Base-by-base conservation (phyloP, 2,888 invertebrate genomes). In the Hartigia nigra region DNA sequence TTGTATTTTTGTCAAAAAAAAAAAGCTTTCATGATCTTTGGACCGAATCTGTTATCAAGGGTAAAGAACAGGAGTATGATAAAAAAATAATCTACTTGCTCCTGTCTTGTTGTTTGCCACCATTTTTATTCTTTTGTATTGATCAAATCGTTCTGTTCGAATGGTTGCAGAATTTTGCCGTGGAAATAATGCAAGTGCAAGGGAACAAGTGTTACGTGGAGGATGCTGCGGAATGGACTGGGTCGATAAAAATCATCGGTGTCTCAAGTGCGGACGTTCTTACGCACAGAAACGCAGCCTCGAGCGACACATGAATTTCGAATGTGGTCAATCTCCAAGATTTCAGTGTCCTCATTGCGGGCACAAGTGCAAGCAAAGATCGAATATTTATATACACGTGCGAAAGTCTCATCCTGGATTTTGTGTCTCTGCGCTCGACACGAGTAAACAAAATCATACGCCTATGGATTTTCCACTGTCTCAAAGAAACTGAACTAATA, bases 251-350 rank as follows among this genome's bases (percentile, higher is more conserved):
- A 77, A 80, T 35, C 80, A 80, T 78, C 70, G 69, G 31, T 87
- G 87, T 80, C 80, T 79, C 9, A 80, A 75, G 70, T 88, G 87
- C 76, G 79, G 79, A 31, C 81, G 81, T 75, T 76, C 74, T 55
- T 87, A 87, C 74, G 80, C 80, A 34, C 79, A 78, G 72, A 82
- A 80, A 55, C 80, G 78, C 39, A 79, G 84, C 76, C 79, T 86
- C 70, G 74, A 75, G 12, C 79, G 84, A 35, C 88, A 88, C 77
- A 78, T 85, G 32, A 83, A 83, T 74, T 86, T 85, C 76, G 88
- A 89, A 80, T 90, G 90, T 78, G 89, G 88, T 31, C 85, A 86
- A 78, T 86, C 83, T 55, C 87, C 89, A 9, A 85, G 84, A 79
- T 89, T 88, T 74, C 81, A 83, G 34, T 89, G 89, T 83, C 81